Percentiles rank a stretch among this genome's conserved stretches.
Conservation (phyloP, 1,140 invertebrate species). For the Zophobas atratus region DNA sequence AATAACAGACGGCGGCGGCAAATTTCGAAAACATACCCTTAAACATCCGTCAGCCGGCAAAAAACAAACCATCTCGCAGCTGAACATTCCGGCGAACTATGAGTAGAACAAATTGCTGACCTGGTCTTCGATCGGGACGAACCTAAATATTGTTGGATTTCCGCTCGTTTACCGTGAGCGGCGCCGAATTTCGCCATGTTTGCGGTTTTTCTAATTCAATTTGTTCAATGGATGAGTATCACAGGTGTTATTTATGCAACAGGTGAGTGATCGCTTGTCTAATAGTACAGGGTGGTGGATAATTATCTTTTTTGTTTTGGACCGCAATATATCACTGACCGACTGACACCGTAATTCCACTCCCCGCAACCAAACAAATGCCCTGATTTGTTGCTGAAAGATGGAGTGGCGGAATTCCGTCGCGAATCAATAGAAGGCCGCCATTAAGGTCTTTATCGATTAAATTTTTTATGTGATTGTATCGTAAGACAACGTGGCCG, state of each 20-base stretch:
- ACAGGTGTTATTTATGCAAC: constrained; percentile 40
- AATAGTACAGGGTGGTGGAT: not conserved
- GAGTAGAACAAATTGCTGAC: constrained; percentile 11
- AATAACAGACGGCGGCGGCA: too few species aligned
- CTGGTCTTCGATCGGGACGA: not conserved
- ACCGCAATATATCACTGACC: constrained; percentile 32
- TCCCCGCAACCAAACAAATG: constrained; percentile 9
- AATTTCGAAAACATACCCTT: too few species aligned
- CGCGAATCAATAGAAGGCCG: constrained; percentile 15
- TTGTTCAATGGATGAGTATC: constrained; percentile 19
- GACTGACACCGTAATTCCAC: constrained; percentile 3
- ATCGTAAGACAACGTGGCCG: constrained; percentile 38
- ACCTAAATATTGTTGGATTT: not conserved
- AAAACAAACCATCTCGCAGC: not conserved
- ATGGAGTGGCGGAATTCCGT: constrained; percentile 17
- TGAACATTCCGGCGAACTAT: not conserved
- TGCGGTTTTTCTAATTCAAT: constrained; percentile 19
- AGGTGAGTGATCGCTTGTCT: constrained; percentile 22
- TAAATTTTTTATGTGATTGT: constrained; percentile 42
- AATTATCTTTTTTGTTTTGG: constrained; percentile 24
- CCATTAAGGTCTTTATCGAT: constrained; percentile 43
- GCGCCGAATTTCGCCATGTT: not conserved
- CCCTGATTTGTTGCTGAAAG: constrained; percentile 28
- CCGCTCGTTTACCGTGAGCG: constrained; percentile 18
- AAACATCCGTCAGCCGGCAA: too few species aligned